Base-by-base conservation (phyloP, 1,140 invertebrate genomes). In the Lethrus apterus region DNA sequence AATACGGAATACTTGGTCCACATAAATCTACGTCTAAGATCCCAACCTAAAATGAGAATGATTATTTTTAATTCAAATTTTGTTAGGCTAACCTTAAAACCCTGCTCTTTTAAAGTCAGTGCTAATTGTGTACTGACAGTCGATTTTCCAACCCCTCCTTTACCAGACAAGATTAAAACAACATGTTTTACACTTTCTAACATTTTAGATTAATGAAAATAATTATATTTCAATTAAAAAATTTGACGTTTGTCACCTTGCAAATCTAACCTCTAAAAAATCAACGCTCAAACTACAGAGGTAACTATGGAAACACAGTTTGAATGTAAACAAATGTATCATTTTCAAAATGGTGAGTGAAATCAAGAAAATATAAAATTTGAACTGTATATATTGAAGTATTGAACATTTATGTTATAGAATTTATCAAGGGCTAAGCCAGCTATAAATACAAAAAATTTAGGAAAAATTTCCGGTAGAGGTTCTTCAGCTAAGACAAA, bases 101-200 rank as follows among this genome's bases (percentile, higher is more conserved):
- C 88, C 43, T 69, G 72, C 65, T 86, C 78, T 65, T 83, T 83
- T 11, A 96, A 69, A 13, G 84, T 81, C 47, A 94, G 69, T 1
- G 93, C 88, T 24, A 98, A 62, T 38, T 93, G 78, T 0, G 86
- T 83, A 20, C 91, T 89, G n/a, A 98, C 76, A 11, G 91, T 94
- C 56, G 88, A 93, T 70, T 98, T 98, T 9, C 95, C 95, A 18
- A 98, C 95, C 30, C 95, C 95, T 1, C 95, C 95, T 76, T 99
- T 99, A 0, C 95, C 95, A 5, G 94, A 98, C 8, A 98, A 70
- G 10, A 98, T 75, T 14, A 98, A 66, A 48, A 98, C 80, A 69
- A 98, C 93, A 60, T 93, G 75, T 65, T 87, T 89, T 0, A 97
- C 86, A 53, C 72, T 72, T n/a, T 77, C 69, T 17, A 98, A 57